Base-by-base conservation (phyloP, 2,113 vertebrate species). In the Oenanthe oenanthe region DNA sequence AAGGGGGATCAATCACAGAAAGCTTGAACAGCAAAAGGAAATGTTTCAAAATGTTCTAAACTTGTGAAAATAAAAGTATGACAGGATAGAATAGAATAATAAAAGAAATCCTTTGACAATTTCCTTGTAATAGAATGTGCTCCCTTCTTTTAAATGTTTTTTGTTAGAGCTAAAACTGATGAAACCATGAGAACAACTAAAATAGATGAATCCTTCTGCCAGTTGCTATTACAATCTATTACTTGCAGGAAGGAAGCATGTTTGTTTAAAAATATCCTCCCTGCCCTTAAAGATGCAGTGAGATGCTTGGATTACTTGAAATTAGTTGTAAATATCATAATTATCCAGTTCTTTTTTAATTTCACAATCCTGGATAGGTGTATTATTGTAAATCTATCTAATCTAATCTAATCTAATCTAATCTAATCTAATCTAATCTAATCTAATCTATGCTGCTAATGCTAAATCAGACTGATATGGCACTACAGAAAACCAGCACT, bases 181-280 rank as follows among this genome's bases (percentile, higher is more conserved):
- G 91, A 96, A 90, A 77, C 32, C 70, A 71, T 54, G 53, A 95
- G 94, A 93, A 90, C 60, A 93, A 92, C 90, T 83, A 67, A 95
- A 96, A 88, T 63, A 97, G 93, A 95, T 86, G 22, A 95, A 83
- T 77, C 79, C 72, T 93, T 83, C 85, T 94, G 68, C 90, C 72
- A 90, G 79, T 95, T 94, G 83, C 92, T 96, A 74, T 93, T 96
- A 91, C 93, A 93, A 90, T 94, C 92, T 92, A 91, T 91, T 96
- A 77, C 80, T 90, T 92, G 88, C 68, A 89, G 95, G 93, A 96
- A 96, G 90, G 90, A 96, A 94, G 78, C 43, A 38, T 54, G 65
- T 88, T 96, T 90, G 78, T 94, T 96, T 95, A 86, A 95, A 96
- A 93, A 92, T 93, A 94, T 88, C 82, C 68, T 92, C 68, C 75